Evolutionary conservation across 1,140 invertebrate species (phyloP).

Genomic region (Drosophila athabasca): DNA sequence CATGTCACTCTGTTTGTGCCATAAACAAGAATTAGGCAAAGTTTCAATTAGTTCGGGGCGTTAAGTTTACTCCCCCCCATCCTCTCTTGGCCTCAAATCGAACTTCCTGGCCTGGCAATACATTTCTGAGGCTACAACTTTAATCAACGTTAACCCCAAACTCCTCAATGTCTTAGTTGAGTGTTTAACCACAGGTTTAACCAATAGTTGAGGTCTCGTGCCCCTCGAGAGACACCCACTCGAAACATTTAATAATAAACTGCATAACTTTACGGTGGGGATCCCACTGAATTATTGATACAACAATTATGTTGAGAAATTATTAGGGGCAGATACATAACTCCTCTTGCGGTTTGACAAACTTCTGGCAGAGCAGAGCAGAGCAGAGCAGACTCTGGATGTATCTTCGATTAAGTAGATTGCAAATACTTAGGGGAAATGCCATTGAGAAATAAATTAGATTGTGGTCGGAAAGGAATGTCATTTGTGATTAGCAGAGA

Average conservation of each 20-base stretch:
- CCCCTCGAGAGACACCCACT: slow-evolving; percentile 21
- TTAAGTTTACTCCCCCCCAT: slow-evolving; percentile 47
- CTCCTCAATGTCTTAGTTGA: not conserved
- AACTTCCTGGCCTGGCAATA: too few relatives aligned
- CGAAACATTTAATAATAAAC: slow-evolving; percentile 50
- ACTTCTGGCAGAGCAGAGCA: too few relatives aligned
- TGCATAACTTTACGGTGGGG: slow-evolving; percentile 16
- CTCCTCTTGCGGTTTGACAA: too few relatives aligned
- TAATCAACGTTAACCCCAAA: slow-evolving; percentile 24
- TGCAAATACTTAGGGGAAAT: not conserved
- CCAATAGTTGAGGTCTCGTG: slow-evolving; percentile 28
- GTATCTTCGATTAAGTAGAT: slow-evolving; percentile 2
- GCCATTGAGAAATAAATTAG: not conserved
- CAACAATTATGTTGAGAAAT: too few relatives aligned
- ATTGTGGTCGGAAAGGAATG: not conserved
- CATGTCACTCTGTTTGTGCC: slow-evolving; percentile 39
- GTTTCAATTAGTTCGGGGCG: slow-evolving; percentile 67
- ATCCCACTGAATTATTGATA: slow-evolving; percentile 15
- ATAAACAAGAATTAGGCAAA: slow-evolving; percentile 69
- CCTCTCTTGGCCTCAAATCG: not conserved
- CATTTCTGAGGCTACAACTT: slow-evolving; percentile 15
- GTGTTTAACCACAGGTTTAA: slow-evolving; percentile 24
- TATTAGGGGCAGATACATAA: too few relatives aligned
- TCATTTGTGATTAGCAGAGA: slow-evolving; percentile 9
- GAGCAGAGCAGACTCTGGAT: too few relatives aligned